Evolutionary conservation across 1,140 invertebrate genomes (phyloP), one percentile per base, ranked within the genome.

Genomic region (Bombus terrestris): DNA sequence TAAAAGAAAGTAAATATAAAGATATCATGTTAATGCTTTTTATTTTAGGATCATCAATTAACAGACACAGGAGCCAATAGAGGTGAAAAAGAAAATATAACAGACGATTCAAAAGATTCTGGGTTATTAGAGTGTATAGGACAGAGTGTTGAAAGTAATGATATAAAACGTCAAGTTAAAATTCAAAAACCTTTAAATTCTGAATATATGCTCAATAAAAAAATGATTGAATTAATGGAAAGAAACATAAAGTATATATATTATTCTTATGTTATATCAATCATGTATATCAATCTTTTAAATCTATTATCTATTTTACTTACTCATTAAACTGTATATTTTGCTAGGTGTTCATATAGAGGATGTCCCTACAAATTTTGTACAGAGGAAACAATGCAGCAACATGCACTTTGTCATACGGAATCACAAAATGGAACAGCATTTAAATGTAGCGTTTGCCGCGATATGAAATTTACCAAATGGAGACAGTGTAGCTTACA

Each of bases 401-500:
- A 95, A 78, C 96, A 97, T 85, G 89, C 91, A 1, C 91, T 93
- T 35, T 96, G 96, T 87, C 96, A 96, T 88, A 93, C 93, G 10
- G 91, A 94, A 64, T 86, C 88, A 25, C 91, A 93, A 64, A 90
- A 92, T 77, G 91, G 90, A 43, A 94, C 93, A 86, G 87, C 92
- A 73, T 95, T 96, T 91, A 95, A 95, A 88, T 97, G 96, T 91
- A 94, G 85, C 43, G 91, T 96, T 68, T 97, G 96, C 83, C 89
- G 84, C 25, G 94, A 95, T 32, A 83, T 93, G 74, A 95, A 94
- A 82, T 95, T 96, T 89, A 90, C 95, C 0, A 95, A 96, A 79
- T 97, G 97, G 97, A 93, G 96, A 22, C 93, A 95, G 10, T 96
- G 97, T 85, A 96, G 96, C 12, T 93, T 96, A 84, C 97, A 98